A percentile compares a stretch with the other conserved stretches of the same genome.
phyloP scores from a whole-genome alignment of 1,140 invertebrate genomes.

The Odontomachus brunneus region DNA sequence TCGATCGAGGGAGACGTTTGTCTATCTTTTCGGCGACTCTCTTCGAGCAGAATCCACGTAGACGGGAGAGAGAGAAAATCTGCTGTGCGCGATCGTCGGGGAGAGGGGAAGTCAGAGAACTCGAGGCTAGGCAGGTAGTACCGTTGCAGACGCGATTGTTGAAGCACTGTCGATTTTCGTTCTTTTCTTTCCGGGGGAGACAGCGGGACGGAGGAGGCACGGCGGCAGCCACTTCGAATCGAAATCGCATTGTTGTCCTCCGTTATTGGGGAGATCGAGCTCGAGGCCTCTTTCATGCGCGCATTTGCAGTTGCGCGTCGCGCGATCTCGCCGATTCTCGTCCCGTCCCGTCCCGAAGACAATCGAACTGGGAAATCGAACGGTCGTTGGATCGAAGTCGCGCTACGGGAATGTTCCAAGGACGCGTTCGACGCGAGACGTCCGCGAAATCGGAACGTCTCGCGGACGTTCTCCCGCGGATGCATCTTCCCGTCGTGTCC shows the following conservation, averaged over 20 bases:
- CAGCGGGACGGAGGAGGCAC: conserved; percentile 49
- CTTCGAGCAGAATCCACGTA: conserved; percentile 17
- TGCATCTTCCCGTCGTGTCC: background rate
- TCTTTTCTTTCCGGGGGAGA: conserved; percentile 47
- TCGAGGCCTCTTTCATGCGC: conserved; percentile 16
- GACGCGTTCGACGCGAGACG: background rate
- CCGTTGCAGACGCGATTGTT: conserved; percentile 69
- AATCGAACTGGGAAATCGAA: conserved; percentile 14
- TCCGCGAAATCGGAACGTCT: background rate
- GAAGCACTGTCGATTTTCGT: conserved; percentile 63
- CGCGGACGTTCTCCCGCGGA: too few species aligned
- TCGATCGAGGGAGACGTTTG: conserved; percentile 8
- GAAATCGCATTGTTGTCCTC: conserved; percentile 19
- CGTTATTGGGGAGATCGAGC: conserved; percentile 38
- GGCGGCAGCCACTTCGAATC: conserved; percentile 1
- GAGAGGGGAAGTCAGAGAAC: conserved; percentile 30
- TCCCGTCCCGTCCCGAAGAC: background rate
- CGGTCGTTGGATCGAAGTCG: background rate
- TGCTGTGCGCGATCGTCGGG: conserved; percentile 49
- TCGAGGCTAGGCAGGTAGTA: conserved; percentile 63
- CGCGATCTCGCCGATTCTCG: background rate
- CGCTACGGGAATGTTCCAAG: background rate
- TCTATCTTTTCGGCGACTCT: conserved; percentile 36
- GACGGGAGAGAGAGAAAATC: background rate
- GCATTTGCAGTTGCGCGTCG: background rate